Evolutionary conservation across 30 jellyfish, hydroid and myxozoan species (phyloP).

Genomic region (Catostylus mosaicus): DNA sequence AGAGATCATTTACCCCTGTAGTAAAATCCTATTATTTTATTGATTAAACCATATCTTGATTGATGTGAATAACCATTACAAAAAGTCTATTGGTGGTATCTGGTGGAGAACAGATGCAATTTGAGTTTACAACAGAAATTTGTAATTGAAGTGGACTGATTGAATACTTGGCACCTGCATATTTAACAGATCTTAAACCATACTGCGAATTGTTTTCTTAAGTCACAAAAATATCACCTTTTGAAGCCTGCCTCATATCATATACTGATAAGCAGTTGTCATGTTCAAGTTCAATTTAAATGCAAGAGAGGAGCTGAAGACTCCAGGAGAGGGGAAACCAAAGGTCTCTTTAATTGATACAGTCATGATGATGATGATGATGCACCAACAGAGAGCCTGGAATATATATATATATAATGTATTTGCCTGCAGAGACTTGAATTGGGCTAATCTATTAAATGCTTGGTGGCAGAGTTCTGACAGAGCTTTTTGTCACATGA

Average conservation of each 20-base stretch:
- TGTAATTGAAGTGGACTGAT: constrained; percentile 12
- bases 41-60: background rate
- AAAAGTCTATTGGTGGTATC: constrained; percentile 10
- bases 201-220: background rate
- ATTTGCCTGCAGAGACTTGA: background rate
- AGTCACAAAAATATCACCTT: constrained; percentile 3
- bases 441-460: background rate
- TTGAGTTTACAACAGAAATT: constrained; percentile 7
- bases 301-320: too few species aligned
- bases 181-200: background rate
- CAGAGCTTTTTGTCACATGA: background rate
- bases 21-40: background rate
- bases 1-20: background rate
- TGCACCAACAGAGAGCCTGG: too few species aligned
- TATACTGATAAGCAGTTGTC: background rate
- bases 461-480: background rate
- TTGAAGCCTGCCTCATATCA: background rate
- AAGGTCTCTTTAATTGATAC: too few species aligned
- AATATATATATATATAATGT: too few species aligned
- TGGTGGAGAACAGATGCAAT: constrained; percentile 25
- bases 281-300: too few species aligned
- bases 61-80: background rate
- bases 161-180: background rate
- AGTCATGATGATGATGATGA: too few species aligned
- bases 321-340: too few species aligned